A percentile compares a stretch with the other conserved stretches of the same genome.
Conservation (phyloP, 2,797 vertebrate genomes). For the Phaenicophaeus curvirostris region DNA sequence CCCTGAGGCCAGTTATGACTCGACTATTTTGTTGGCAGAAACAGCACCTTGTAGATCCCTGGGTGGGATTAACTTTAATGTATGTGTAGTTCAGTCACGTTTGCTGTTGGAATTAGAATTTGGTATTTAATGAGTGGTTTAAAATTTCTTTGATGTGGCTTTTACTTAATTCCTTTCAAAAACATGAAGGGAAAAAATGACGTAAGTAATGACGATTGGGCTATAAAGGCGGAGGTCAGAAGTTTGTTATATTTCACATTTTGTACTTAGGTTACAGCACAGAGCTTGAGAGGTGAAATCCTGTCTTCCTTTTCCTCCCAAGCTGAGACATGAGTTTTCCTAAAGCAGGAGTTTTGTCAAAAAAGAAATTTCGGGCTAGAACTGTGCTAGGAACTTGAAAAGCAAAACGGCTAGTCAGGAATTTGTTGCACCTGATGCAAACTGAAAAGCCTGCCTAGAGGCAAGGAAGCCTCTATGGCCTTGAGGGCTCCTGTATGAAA, state of each 20-base stretch:
- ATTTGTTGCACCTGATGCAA: not conserved
- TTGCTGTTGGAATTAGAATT: not conserved
- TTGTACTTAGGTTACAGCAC: not conserved
- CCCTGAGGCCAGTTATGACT: not conserved
- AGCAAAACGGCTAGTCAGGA: not conserved
- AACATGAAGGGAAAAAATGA: not conserved
- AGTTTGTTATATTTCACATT: not conserved
- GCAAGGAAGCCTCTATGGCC: not conserved
- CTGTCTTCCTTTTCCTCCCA: not conserved
- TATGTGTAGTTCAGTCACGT: not conserved
- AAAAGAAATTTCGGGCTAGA: not conserved
- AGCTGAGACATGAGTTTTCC: not conserved
- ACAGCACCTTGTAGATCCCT: not conserved
- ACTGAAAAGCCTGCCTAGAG: not conserved
- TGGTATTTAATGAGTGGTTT: not conserved
- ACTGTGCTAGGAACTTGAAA: not conserved
- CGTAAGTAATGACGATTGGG: not conserved
- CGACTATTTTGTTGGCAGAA: not conserved
- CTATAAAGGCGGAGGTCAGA: not conserved
- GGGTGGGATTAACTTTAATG: not conserved
- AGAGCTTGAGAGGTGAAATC: not conserved
- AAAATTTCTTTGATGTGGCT: not conserved
- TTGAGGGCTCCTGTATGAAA: not conserved
- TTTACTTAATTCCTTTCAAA: slow-evolving; percentile 2
- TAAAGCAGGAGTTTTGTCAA: not conserved